These are phyloP conservation scores for Mycteria americana DNA, from an alignment of 2,797 vertebrate species.

Conservation along the genomic window DNA sequence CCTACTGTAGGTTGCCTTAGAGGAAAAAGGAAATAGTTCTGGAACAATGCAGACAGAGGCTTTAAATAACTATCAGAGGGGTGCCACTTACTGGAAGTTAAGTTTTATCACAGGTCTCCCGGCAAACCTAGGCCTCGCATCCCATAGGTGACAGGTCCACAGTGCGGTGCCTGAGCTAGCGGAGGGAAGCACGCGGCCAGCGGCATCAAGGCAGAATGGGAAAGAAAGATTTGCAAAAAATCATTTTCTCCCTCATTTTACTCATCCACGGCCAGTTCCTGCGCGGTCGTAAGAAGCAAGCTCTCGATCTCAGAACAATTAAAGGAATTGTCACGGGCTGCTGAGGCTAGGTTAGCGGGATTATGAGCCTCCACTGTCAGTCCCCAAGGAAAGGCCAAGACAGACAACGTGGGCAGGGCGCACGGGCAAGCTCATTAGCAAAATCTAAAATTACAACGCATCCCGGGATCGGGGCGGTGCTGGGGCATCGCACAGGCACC, in stretches of 20 bases:
- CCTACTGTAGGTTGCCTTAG: background rate
- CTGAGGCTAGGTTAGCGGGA: background rate
- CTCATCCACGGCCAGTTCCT: fast-evolving
- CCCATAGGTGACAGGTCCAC: background rate
- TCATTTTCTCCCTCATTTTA: background rate
- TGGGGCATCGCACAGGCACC: fast-evolving
- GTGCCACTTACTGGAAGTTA: background rate
- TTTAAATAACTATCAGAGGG: slow-evolving; percentile 18
- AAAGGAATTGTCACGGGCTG: background rate
- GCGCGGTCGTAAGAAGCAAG: fast-evolving
- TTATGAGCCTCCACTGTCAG: background rate
- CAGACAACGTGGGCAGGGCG: background rate
- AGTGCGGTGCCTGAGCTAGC: fast-evolving
- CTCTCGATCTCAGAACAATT: background rate
- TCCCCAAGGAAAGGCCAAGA: background rate
- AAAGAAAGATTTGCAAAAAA: background rate
- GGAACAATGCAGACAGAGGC: background rate
- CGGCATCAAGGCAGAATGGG: background rate
- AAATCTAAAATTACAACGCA: background rate
- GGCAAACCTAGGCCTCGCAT: background rate
- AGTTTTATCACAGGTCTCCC: background rate
- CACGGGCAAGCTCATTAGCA: background rate
- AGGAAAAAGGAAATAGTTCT: slow-evolving; percentile 48
- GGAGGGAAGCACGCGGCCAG: fast-evolving
- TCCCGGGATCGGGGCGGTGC: background rate